These are phyloP conservation scores for Calyptomena viridis DNA, from an alignment of 2,113 vertebrate genomes.

Conservation along the genomic window DNA sequence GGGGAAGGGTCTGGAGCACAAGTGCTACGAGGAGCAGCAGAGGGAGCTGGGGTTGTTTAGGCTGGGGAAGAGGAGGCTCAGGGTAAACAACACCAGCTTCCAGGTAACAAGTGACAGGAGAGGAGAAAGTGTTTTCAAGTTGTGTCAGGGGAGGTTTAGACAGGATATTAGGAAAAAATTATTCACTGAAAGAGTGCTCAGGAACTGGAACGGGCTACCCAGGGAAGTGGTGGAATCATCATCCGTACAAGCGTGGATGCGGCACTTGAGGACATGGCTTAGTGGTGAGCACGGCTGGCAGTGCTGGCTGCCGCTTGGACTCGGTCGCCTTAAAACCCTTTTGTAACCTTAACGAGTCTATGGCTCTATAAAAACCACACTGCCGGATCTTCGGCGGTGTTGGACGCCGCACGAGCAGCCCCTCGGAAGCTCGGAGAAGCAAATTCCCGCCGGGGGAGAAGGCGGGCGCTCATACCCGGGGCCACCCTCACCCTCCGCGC, in stretches of 20 bases:
- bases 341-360: background rate
- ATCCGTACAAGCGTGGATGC: background rate
- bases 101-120: too few species aligned
- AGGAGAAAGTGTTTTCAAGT: background rate
- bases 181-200: background rate
- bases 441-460: accelerated
- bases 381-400: accelerated
- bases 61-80: background rate
- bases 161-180: background rate
- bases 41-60: background rate
- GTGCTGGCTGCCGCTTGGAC: background rate
- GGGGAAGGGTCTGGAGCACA: background rate
- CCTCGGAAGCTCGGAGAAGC: accelerated
- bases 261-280: background rate
- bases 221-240: background rate
- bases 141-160: background rate
- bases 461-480: accelerated
- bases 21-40: background rate
- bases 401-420: accelerated
- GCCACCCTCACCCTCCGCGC: accelerated
- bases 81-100: too few species aligned
- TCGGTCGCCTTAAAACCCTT: too few species aligned
- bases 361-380: accelerated
- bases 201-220: background rate
- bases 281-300: background rate